Conservation (phyloP, 2,888 invertebrate species). For the Dorcus parallelipipedus region DNA sequence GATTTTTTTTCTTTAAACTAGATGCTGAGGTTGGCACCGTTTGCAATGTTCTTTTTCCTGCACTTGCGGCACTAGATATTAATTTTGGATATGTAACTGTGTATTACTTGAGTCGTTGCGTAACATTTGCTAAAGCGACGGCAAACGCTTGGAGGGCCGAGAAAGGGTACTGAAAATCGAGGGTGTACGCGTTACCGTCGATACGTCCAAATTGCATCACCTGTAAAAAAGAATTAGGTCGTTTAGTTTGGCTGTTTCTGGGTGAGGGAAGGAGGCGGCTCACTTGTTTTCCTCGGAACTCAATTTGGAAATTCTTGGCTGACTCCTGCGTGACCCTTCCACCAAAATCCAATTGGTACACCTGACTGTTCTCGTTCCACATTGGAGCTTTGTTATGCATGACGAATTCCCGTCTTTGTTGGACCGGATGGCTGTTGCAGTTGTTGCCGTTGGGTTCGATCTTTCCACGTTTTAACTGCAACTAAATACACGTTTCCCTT, state of each 20-base stretch:
- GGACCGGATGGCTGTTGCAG: constrained; percentile 48
- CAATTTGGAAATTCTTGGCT: constrained; percentile 99
- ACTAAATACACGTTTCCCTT: constrained; percentile 12
- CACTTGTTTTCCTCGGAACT: constrained; percentile 94
- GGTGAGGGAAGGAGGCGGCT: not conserved
- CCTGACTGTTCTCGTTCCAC: constrained; percentile 99
- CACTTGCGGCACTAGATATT: constrained; percentile 8
- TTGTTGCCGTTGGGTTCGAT: constrained; percentile 53
- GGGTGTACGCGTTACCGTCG: constrained; percentile 96
- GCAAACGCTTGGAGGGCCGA: constrained; percentile 98
- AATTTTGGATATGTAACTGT: constrained; percentile 9
- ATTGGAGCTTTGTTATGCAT: constrained; percentile 90
- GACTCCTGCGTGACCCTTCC: constrained; percentile 99
- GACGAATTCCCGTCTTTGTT: constrained; percentile 74
- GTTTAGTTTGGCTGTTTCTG: not conserved
- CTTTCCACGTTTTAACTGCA: constrained; percentile 70
- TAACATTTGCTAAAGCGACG: constrained; percentile 94
- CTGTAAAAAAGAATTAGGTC: constrained; percentile 51
- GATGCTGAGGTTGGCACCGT: constrained; percentile 12
- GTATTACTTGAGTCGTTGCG: constrained; percentile 84
- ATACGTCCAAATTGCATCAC: constrained; percentile 99
- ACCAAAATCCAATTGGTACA: constrained; percentile 98
- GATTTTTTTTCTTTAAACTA: not conserved
- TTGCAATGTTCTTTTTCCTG: constrained; percentile 7
- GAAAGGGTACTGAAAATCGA: constrained; percentile 99